Evolutionary conservation across 2,113 vertebrate species (phyloP).

Genomic region (Hucho hucho): DNA sequence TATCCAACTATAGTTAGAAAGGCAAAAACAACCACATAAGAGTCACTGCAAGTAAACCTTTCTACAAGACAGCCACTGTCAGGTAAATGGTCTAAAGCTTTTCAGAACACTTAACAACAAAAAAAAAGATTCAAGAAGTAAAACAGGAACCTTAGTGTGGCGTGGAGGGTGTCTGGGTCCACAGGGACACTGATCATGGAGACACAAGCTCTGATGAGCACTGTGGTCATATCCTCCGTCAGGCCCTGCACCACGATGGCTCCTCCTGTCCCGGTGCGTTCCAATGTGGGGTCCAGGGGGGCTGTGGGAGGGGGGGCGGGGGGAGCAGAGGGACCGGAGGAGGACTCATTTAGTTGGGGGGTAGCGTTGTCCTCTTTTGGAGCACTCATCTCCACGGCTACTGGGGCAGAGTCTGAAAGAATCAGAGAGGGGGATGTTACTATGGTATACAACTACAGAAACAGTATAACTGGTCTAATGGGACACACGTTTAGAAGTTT

Average conservation of each 20-base stretch:
- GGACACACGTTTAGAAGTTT: too few species aligned
- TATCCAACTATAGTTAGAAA: too few species aligned
- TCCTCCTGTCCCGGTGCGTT: slow-evolving; percentile 42
- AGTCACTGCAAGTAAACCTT: too few species aligned
- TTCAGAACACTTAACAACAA: too few species aligned
- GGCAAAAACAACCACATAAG: too few species aligned
- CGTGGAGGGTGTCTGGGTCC: slow-evolving; percentile 92
- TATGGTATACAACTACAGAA: background rate
- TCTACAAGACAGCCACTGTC: too few species aligned
- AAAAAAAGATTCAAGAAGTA: too few species aligned
- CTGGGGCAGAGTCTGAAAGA: slow-evolving; percentile 59
- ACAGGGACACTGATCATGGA: slow-evolving; percentile 94
- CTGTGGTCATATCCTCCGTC: slow-evolving; percentile 88
- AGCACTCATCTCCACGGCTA: slow-evolving; percentile 69
- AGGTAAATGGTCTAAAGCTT: too few species aligned
- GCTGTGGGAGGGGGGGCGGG: slow-evolving; percentile 13
- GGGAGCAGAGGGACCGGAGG: slow-evolving; percentile 47
- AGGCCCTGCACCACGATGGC: slow-evolving; percentile 84
- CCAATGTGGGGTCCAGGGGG: slow-evolving; percentile 59
- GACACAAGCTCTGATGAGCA: slow-evolving; percentile 90
- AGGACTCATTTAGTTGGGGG: slow-evolving; percentile 61
- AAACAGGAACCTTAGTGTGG: slow-evolving; percentile 76
- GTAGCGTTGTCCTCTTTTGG: slow-evolving; percentile 65
- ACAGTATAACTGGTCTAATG: too few species aligned
- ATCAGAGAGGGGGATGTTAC: background rate